These are phyloP conservation scores for Melopsittacus undulatus DNA, from an alignment of 2,797 vertebrate genomes.

Conservation along the genomic window DNA sequence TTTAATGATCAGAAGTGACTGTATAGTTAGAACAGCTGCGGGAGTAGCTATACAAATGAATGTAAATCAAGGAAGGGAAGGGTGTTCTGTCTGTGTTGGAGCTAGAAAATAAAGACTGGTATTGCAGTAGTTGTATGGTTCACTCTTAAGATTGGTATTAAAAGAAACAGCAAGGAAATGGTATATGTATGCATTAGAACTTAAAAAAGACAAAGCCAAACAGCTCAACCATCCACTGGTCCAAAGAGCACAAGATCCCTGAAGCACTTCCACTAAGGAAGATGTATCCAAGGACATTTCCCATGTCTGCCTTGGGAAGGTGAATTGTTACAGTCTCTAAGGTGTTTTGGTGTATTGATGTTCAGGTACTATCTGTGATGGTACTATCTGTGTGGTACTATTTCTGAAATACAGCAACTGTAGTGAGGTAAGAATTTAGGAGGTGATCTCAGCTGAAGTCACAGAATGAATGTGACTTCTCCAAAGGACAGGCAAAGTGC, in stretches of 20 bases:
- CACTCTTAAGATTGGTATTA: not conserved
- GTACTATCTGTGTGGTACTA: too few species aligned
- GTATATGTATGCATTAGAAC: not conserved
- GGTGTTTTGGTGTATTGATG: not conserved
- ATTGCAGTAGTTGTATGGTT: not conserved
- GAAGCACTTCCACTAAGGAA: not conserved
- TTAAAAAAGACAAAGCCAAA: not conserved
- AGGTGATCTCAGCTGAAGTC: not conserved
- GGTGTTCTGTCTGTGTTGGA: not conserved
- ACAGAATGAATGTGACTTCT: not conserved
- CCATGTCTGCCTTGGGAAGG: not conserved
- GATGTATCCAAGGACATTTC: not conserved
- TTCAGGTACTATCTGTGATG: not conserved
- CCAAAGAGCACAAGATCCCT: not conserved
- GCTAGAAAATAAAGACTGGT: not conserved
- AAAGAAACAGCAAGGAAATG: not conserved
- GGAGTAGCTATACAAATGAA: not conserved
- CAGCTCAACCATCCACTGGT: not conserved
- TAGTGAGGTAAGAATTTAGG: not conserved
- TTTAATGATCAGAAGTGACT: not conserved
- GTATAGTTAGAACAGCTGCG: not conserved
- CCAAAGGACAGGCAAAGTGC: not conserved
- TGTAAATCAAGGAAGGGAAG: not conserved
- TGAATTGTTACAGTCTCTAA: not conserved
- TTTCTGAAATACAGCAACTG: not conserved